These are phyloP conservation scores for Thereva nobilitata DNA, from an alignment of 2,888 invertebrate species.

Conservation along the genomic window DNA sequence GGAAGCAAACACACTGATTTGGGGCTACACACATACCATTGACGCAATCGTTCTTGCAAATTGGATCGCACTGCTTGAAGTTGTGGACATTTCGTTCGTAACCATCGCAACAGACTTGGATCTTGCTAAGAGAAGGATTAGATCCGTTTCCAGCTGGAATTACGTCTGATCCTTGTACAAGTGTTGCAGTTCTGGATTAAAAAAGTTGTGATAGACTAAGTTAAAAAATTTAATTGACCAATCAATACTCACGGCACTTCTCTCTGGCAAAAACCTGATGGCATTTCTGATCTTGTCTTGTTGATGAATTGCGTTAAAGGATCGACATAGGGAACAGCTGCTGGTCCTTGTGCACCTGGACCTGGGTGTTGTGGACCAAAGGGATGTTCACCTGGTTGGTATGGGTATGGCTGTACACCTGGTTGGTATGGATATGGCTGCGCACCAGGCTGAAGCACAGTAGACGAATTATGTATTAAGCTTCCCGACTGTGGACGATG, in stretches of 20 bases:
- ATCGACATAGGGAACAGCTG: slow-evolving; percentile 45
- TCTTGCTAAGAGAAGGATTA: slow-evolving; percentile 65
- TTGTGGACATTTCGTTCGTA: slow-evolving; percentile 66
- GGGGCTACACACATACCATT: slow-evolving; percentile 66
- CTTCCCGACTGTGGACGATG: slow-evolving; percentile 18
- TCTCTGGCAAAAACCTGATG: slow-evolving; percentile 54
- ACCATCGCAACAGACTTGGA: slow-evolving; percentile 73
- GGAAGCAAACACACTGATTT: slow-evolving; percentile 63
- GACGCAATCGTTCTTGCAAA: slow-evolving; percentile 59
- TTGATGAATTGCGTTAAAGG: slow-evolving; percentile 55
- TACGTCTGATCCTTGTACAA: slow-evolving; percentile 45
- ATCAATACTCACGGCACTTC: slow-evolving; percentile 58
- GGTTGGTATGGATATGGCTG: background rate
- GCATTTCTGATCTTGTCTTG: slow-evolving; percentile 54
- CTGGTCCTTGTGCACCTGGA: background rate
- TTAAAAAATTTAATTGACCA: background rate
- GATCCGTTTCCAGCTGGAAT: slow-evolving; percentile 57
- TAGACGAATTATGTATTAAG: background rate
- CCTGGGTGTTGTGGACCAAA: background rate
- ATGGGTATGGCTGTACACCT: background rate
- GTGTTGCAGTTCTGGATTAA: slow-evolving; percentile 50
- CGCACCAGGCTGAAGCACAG: background rate
- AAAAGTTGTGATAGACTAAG: no score
- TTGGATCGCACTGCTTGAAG: slow-evolving; percentile 58
- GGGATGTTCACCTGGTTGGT: background rate